phyloP scores from a whole-genome alignment of 1,140 invertebrate genomes.

The Drosophila pallidifrons region DNA sequence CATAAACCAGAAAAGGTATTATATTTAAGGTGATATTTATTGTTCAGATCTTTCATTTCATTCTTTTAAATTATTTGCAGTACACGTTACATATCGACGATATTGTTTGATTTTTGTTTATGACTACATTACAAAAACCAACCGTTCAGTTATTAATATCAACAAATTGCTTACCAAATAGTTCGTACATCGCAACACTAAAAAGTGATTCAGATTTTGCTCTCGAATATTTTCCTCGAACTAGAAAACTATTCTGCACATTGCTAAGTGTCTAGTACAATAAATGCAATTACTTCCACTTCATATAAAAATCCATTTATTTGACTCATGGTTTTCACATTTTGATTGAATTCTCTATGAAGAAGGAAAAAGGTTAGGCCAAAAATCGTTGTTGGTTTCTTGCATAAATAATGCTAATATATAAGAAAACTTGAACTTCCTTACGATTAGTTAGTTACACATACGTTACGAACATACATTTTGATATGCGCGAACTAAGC shows the following conservation, averaged over 20 bases:
- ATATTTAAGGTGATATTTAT: slow-evolving; percentile 52
- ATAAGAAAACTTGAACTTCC: slow-evolving; percentile 12
- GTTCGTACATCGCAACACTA: neutral
- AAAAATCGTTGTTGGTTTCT: neutral
- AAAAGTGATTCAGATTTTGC: neutral
- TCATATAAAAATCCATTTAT: slow-evolving; percentile 22
- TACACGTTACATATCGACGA: slow-evolving; percentile 41
- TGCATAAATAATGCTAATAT: neutral
- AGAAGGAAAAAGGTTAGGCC: neutral
- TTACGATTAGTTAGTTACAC: neutral
- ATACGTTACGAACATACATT: neutral
- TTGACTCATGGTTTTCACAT: slow-evolving; percentile 5
- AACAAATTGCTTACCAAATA: slow-evolving; percentile 41
- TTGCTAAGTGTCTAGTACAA: slow-evolving; percentile 3
- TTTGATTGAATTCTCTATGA: slow-evolving; percentile 33
- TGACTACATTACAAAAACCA: slow-evolving; percentile 16
- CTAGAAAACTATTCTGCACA: no score
- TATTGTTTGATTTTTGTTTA: slow-evolving; percentile 5
- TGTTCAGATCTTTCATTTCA: slow-evolving; percentile 42
- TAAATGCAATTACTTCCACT: slow-evolving; percentile 30
- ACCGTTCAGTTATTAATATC: slow-evolving; percentile 16
- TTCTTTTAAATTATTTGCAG: slow-evolving; percentile 35
- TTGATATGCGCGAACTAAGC: slow-evolving; percentile 17
- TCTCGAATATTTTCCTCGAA: slow-evolving; percentile 6
- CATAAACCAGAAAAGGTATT: neutral